phyloP scores from a whole-genome alignment of 2,113 vertebrate species.

The Phasianus colchicus region DNA sequence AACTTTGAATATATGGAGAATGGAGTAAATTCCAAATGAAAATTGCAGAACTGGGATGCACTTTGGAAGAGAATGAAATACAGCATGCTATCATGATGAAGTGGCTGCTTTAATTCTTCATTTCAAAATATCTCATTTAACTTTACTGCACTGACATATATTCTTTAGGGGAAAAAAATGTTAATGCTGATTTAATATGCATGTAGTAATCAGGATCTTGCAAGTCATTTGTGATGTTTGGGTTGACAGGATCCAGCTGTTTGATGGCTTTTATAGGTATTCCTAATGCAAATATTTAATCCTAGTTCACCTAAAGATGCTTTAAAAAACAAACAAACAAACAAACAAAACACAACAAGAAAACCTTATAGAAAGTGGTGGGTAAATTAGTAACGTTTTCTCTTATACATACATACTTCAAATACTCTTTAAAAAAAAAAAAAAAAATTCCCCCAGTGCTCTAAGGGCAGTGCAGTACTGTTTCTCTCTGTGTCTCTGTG shows the following conservation, averaged over 20 bases:
- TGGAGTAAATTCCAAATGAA: background rate
- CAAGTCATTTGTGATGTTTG: background rate
- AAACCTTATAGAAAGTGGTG: background rate
- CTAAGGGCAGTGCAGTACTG: background rate
- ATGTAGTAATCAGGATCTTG: conserved; percentile 24
- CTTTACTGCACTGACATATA: background rate
- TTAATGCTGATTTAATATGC: conserved; percentile 59
- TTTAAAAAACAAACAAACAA: background rate
- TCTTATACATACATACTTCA: background rate
- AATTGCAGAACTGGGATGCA: background rate
- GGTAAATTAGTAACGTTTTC: background rate
- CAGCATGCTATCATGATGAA: background rate
- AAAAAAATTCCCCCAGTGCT: background rate
- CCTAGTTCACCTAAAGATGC: background rate
- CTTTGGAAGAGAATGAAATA: background rate
- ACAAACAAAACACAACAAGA: background rate
- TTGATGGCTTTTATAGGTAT: conserved; percentile 31
- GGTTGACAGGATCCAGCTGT: conserved; percentile 37
- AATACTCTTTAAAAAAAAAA: background rate
- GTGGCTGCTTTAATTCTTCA: background rate
- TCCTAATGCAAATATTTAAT: conserved; percentile 53
- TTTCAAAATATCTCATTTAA: conserved; percentile 21
- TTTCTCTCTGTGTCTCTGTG: background rate
- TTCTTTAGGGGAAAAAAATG: conserved; percentile 1
- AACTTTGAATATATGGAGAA: background rate